Percentiles rank a stretch among this genome's conserved stretches.
These are phyloP conservation scores for Lymantria dispar DNA, from an alignment of 2,888 invertebrate genomes.

Conservation along the genomic window DNA sequence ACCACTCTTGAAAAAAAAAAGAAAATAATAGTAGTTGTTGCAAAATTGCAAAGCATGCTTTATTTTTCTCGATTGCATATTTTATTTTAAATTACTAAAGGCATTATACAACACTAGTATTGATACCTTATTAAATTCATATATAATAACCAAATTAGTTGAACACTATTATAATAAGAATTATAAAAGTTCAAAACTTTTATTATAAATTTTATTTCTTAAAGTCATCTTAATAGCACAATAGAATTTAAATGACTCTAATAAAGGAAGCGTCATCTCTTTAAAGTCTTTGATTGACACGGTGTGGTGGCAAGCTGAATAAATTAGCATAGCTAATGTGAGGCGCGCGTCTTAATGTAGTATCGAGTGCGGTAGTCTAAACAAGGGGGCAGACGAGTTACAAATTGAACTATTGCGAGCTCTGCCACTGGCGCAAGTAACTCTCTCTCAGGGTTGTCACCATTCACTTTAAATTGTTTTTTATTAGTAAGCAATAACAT, in stretches of 20 bases:
- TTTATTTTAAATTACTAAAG: too few relatives aligned
- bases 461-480: background rate
- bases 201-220: too few relatives aligned
- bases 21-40: too few relatives aligned
- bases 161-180: too few relatives aligned
- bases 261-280: background rate
- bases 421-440: constrained; percentile 16
- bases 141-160: too few relatives aligned
- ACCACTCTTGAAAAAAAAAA: too few relatives aligned
- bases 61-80: too few relatives aligned
- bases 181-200: too few relatives aligned
- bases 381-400: constrained; percentile 45
- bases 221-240: background rate
- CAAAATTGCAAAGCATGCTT: too few relatives aligned
- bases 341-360: constrained; percentile 7
- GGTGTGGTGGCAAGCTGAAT: background rate
- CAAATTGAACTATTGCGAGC: constrained; percentile 47
- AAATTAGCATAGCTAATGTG: constrained; percentile 8
- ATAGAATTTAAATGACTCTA: background rate
- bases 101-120: too few relatives aligned
- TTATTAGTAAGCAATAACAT: too few relatives aligned
- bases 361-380: constrained; percentile 47
- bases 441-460: constrained; percentile 35
- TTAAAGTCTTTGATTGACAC: background rate
- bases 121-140: too few relatives aligned